phyloP scores from a whole-genome alignment of 2,888 invertebrate species.

The Steinernema carpocapsae region DNA sequence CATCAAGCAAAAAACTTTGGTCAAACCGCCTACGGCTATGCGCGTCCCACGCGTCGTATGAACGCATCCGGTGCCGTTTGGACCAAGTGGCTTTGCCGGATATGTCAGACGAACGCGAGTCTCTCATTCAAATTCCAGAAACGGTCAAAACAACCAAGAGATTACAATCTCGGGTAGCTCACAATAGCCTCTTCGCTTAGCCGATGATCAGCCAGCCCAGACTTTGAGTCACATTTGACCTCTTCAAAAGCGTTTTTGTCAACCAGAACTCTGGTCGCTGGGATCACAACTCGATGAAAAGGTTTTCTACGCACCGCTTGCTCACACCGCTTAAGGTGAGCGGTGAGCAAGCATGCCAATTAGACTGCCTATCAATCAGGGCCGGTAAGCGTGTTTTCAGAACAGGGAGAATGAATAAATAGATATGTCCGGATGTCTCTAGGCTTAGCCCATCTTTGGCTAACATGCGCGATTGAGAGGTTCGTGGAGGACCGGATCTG shows the following conservation, averaged over 20 bases:
- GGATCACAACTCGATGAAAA: too few species aligned
- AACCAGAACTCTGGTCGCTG: too few species aligned
- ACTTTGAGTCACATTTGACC: background rate
- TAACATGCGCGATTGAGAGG: background rate
- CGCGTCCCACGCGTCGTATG: background rate
- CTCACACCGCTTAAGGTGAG: too few species aligned
- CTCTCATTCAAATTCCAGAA: background rate
- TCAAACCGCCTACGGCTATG: slow-evolving; percentile 18
- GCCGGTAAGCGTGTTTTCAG: background rate
- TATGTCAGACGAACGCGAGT: background rate
- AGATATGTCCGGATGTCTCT: background rate
- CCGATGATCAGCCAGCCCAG: too few species aligned
- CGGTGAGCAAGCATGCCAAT: too few species aligned
- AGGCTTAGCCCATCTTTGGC: slow-evolving; percentile 22
- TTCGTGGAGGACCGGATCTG: background rate
- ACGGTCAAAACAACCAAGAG: too few species aligned
- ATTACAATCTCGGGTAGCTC: too few species aligned
- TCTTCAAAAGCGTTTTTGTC: background rate
- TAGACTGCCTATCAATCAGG: slow-evolving; percentile 10
- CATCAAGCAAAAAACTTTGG: background rate
- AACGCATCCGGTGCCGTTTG: slow-evolving; percentile 10
- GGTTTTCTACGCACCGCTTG: too few species aligned
- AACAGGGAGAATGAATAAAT: background rate
- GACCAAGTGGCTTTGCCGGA: slow-evolving; percentile 1
- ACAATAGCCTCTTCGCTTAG: too few species aligned